Percentiles rank a stretch among this genome's conserved stretches.
Evolutionary conservation across 1,140 invertebrate species (phyloP).

Genomic region (Tribolium madens): DNA sequence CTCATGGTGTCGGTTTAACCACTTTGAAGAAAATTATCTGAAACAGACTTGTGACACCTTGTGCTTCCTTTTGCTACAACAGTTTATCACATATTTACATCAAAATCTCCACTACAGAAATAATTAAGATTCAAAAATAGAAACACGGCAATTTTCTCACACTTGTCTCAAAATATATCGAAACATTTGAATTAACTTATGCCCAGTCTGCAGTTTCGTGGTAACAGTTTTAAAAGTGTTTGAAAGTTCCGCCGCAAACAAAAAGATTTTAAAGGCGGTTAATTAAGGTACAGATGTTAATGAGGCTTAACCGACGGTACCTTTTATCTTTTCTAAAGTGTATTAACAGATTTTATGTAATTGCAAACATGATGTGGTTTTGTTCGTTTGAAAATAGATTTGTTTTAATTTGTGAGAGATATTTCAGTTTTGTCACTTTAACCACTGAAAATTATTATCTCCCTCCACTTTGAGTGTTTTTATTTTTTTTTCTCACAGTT

Average conservation of each 20-base stretch:
- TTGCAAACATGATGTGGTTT: slow-evolving; percentile 26
- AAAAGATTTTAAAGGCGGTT: slow-evolving; percentile 51
- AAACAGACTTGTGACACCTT: background rate
- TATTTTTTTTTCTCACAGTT: too few relatives aligned
- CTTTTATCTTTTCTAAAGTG: slow-evolving; percentile 46
- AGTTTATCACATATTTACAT: background rate
- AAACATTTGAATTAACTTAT: background rate
- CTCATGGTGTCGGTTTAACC: background rate
- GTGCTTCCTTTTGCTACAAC: background rate
- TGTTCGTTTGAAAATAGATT: slow-evolving; percentile 29
- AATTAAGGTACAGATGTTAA: slow-evolving; percentile 55
- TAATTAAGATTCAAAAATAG: too few relatives aligned
- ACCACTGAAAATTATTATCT: too few relatives aligned
- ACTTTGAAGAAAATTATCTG: slow-evolving; percentile 6
- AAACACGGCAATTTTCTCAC: too few relatives aligned
- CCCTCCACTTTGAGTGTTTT: too few relatives aligned
- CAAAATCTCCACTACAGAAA: background rate
- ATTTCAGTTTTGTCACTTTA: background rate
- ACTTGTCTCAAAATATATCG: too few relatives aligned
- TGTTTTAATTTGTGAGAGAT: background rate
- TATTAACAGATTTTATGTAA: slow-evolving; percentile 45
- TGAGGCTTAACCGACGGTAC: slow-evolving; percentile 53
- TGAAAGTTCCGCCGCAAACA: slow-evolving; percentile 49
- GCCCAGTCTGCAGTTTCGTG: slow-evolving; percentile 5
- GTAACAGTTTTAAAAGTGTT: slow-evolving; percentile 40